These are phyloP conservation scores for Leistus spinibarbis DNA, from an alignment of 2,888 invertebrate species.

Conservation along the genomic window DNA sequence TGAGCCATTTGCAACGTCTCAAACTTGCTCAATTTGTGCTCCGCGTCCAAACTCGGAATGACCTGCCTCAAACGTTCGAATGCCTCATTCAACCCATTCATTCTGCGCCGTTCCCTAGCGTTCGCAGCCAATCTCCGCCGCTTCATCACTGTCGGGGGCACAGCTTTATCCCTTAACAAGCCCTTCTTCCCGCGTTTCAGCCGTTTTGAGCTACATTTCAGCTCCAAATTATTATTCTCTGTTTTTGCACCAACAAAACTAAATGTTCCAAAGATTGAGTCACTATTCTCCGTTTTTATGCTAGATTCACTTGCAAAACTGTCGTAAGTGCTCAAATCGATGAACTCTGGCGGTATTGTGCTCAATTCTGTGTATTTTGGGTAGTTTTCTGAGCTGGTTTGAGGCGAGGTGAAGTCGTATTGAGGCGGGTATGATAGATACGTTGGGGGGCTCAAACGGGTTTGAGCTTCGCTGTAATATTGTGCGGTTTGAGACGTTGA, in stretches of 20 bases:
- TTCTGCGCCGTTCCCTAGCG: constrained; percentile 73
- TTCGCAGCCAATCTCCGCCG: constrained; percentile 73
- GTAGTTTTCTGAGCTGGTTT: constrained; percentile 17
- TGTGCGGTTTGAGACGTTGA: constrained; percentile 18
- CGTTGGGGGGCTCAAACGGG: neutral
- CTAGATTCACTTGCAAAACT: constrained; percentile 50
- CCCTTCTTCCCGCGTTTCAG: constrained; percentile 12
- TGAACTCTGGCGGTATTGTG: constrained; percentile 7
- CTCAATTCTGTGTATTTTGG: constrained; percentile 28
- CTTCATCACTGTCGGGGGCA: constrained; percentile 64
- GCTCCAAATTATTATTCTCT: constrained; percentile 39
- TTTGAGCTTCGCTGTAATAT: constrained; percentile 10
- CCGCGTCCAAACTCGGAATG: constrained; percentile 71
- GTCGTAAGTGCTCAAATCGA: constrained; percentile 50
- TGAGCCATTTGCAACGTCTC: constrained; percentile 83
- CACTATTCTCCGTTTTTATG: constrained; percentile 47
- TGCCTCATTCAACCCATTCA: constrained; percentile 78
- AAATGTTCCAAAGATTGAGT: constrained; percentile 48
- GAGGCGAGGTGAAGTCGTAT: constrained; percentile 9
- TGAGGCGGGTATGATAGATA: too few relatives aligned
- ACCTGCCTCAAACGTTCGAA: constrained; percentile 75
- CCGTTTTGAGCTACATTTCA: constrained; percentile 30
- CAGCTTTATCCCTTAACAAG: constrained; percentile 49
- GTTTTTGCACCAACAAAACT: constrained; percentile 49
- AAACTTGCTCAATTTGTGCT: constrained; percentile 76